Conservation (phyloP, 1,140 invertebrate genomes). For the Cotesia chilonis region DNA sequence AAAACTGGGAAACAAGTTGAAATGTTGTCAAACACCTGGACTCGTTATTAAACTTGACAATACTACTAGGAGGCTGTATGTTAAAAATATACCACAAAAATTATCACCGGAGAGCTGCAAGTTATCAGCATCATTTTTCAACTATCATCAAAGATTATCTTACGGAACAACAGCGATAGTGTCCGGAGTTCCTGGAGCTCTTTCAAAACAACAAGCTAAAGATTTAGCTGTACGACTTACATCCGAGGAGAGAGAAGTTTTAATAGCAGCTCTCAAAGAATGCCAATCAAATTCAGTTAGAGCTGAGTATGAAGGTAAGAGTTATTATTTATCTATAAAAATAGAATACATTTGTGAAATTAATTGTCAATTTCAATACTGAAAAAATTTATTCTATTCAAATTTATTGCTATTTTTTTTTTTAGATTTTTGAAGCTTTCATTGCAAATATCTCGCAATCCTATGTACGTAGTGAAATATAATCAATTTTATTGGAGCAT, state of each 20-base stretch:
- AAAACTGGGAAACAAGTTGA: constrained; percentile 3
- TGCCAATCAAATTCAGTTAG: constrained; percentile 76
- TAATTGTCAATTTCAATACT: neutral
- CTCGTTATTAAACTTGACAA: neutral
- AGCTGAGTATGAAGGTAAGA: constrained; percentile 78
- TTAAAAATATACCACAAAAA: neutral
- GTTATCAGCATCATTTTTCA: neutral
- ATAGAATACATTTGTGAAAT: no score
- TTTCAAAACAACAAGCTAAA: constrained; percentile 75
- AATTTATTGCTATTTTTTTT: neutral
- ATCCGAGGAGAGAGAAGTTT: constrained; percentile 72
- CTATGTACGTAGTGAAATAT: no score
- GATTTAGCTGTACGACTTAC: constrained; percentile 75
- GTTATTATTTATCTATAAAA: constrained; percentile 14
- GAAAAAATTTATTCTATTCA: neutral
- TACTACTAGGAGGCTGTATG: no score
- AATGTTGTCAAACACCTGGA: neutral
- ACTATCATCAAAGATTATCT: neutral
- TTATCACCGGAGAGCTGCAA: neutral
- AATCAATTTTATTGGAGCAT: no score
- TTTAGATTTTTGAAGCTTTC: constrained; percentile 17
- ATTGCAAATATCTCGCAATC: neutral
- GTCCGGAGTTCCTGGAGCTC: constrained; percentile 50
- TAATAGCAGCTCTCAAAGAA: constrained; percentile 74
- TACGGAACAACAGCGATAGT: constrained; percentile 33